These are phyloP conservation scores for Macrotis lagotis DNA, from an alignment of 2,113 vertebrate genomes.

Conservation along the genomic window DNA sequence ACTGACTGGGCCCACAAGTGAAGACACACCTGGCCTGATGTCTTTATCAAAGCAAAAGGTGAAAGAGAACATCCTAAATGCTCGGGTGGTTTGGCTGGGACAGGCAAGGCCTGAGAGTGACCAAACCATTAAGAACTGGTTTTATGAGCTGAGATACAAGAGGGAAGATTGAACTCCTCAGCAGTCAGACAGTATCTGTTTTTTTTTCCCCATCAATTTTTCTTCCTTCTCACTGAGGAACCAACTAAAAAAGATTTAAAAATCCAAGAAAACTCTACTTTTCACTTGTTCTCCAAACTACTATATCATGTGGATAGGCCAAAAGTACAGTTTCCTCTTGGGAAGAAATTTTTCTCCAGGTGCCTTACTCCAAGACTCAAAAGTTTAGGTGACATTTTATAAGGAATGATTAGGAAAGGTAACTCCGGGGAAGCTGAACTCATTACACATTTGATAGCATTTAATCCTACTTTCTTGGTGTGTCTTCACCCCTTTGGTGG, in stretches of 20 bases:
- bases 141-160: conserved; percentile 90
- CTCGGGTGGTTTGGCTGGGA: conserved; percentile 83
- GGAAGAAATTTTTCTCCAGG: not conserved
- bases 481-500: not conserved
- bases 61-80: conserved; percentile 84
- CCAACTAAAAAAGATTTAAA: not conserved
- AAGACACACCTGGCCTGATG: conserved; percentile 73
- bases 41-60: conserved; percentile 91
- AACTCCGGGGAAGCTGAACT: not conserved
- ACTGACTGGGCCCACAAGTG: conserved; percentile 83
- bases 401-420: not conserved
- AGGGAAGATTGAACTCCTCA: conserved; percentile 68
- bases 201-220: not conserved
- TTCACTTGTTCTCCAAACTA: not conserved
- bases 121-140: conserved; percentile 86
- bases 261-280: not conserved
- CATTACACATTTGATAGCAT: not conserved
- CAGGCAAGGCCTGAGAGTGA: conserved; percentile 67
- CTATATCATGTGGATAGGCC: not conserved
- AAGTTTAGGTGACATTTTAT: not conserved
- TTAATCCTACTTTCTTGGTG: not conserved
- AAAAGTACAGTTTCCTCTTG: not conserved
- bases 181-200: not conserved
- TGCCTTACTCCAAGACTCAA: not conserved
- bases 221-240: not conserved